Base-by-base conservation (phyloP, 2,888 invertebrate genomes). In the Artemia sinica region DNA sequence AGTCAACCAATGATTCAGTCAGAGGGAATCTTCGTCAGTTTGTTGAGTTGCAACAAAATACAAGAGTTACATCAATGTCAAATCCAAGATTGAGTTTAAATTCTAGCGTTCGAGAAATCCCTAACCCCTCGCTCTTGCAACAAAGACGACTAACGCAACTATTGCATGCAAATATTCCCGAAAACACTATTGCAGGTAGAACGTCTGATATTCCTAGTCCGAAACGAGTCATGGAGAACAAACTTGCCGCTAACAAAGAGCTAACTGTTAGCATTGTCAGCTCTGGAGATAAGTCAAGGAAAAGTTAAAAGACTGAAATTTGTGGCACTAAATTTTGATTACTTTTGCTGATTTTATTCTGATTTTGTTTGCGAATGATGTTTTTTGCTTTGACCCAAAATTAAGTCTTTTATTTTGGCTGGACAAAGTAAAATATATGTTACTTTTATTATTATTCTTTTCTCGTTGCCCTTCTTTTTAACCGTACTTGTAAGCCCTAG, bases 111-210 rank as follows among this genome's bases (percentile, higher is more conserved):
- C n/a, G 58, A 8, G 58, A 58, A 18, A 58, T 58, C 18, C 58
- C 58, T 58, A 58, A 58, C 58, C 58, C 58, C 58, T 58, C 58
- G 8, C n/a, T 58, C 14, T 18, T 58, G n/a, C 58, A 58, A 58
- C 58, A 58, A 18, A n/a, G 58, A 58, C 58, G 58, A 58, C 58
- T 58, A 18, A 58, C 58, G 58, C 58, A 58, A 58, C 58, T 58
- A 18, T 18, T 58, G 8, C 8, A 58, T 18, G 28, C 4, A 28
- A 28, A 28, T 28, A 28, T 28, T 28, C 28, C 28, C 4, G 28
- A 28, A 28, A 28, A 28, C 28, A 28, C 28, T 28, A 28, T 28
- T 28, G 58, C 58, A 58, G 58, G 58, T 18, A 18, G 14, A 9
- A 18, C 58, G 58, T 18, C n/a, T n/a, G 58, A 58, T 58, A 28